Evolutionary conservation across 2,888 invertebrate genomes (phyloP), one percentile per base, ranked within the genome.

Genomic region (Nipponacmea schrenckii): DNA sequence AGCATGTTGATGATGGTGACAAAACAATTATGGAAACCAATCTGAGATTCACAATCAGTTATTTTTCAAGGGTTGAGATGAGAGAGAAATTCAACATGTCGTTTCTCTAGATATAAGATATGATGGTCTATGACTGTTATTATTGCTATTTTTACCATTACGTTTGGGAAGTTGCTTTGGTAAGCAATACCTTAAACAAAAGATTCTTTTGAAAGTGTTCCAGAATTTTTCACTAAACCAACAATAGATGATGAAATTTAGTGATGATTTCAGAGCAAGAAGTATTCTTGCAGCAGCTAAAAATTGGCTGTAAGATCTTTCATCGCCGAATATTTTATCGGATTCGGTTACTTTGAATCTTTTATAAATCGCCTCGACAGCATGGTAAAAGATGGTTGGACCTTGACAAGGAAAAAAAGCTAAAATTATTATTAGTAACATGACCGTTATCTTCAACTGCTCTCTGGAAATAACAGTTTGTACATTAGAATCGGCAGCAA

Each of bases 161-260:
- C 77, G 73, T 27, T 74, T 71, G 2, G 70, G 71, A 39, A 76
- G 64, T 27, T 78, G 73, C 15, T 75, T 74, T 12, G 77, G 75
- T 68, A 75, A 67, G 71, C 84, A 84, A 46, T 77, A 74, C 45
- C 79, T 78, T 68, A 79, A 73, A 71, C 84, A 86, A 77, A 88
- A 85, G 44, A 83, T 80, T 71, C 81, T 74, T 78, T 86, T 87
- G 75, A 87, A 83, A 5, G 87, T 87, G 69, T 80, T 81, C 85
- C 86, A 85, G 79, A 87, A 88, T 74, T 85, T 86, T 76, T 88
- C 88, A 70, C 87, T 87, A 81, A 87, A 87, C 88, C 88, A 88
- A 73, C 88, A 88, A 76, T 87, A 88, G 3, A 88, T 77, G 64
- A 87, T 80, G 73, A 88, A 88, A 80, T 88, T 88, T 48, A 87